Percentiles rank a stretch among this genome's conserved stretches.
phyloP scores from a whole-genome alignment of 2,113 vertebrate species.

The Mionectes macconnelli region DNA sequence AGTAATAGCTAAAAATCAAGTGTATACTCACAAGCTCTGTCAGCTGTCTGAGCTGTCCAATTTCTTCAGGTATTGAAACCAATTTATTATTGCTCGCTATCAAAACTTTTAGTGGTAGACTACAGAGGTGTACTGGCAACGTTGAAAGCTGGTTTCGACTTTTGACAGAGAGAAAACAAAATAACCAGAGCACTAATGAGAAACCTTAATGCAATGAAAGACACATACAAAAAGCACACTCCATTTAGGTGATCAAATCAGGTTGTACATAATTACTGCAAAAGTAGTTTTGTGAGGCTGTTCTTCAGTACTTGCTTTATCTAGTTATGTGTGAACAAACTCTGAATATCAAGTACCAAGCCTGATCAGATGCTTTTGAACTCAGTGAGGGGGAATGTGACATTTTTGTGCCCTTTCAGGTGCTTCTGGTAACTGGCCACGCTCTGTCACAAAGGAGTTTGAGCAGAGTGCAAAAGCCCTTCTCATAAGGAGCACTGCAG shows the following conservation, averaged over 20 bases:
- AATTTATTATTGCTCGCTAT: slow-evolving; percentile 97
- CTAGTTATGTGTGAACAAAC: background rate
- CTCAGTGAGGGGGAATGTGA: background rate
- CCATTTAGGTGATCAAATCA: background rate
- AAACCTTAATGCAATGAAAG: background rate
- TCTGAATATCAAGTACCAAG: background rate
- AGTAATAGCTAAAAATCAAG: background rate
- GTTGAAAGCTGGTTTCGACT: slow-evolving; percentile 95
- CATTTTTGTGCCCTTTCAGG: background rate
- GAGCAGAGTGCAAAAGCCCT: background rate
- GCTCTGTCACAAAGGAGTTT: background rate
- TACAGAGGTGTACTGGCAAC: slow-evolving; percentile 87
- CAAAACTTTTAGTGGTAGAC: slow-evolving; percentile 91
- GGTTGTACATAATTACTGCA: background rate
- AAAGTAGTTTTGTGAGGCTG: background rate
- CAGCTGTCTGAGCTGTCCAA: slow-evolving; percentile 87
- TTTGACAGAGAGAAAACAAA: slow-evolving; percentile 34
- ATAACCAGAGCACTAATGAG: background rate
- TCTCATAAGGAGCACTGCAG: background rate
- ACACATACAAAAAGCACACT: background rate
- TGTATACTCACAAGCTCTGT: slow-evolving; percentile 88
- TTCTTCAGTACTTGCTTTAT: background rate
- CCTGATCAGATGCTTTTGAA: background rate
- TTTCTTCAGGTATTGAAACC: slow-evolving; percentile 91
- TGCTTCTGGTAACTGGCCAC: background rate